A percentile compares a stretch with the other conserved stretches of the same genome.
phyloP scores from a whole-genome alignment of 2,797 vertebrate genomes.

The Rhabdomys pumilio region DNA sequence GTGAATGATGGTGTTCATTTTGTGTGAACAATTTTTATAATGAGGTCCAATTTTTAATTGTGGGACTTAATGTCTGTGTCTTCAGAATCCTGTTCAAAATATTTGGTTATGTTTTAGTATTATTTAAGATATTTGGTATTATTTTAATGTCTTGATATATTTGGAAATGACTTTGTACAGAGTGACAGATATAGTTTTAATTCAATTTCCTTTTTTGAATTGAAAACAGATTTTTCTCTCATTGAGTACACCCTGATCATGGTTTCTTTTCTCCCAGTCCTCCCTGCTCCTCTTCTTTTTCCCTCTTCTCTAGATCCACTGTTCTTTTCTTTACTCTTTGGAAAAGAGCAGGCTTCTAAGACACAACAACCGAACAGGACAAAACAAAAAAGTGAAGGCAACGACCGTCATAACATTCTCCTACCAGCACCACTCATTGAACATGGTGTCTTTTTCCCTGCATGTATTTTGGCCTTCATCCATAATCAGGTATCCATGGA shows the following conservation, averaged over 20 bases:
- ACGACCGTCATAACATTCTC: too few species aligned
- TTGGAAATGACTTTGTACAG: neutral
- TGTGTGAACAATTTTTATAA: neutral
- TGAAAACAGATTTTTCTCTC: neutral
- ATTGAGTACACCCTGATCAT: too few species aligned
- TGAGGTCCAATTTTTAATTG: neutral
- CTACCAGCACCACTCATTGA: neutral
- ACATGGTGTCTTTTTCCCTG: neutral
- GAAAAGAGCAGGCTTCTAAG: neutral
- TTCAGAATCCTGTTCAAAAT: neutral
- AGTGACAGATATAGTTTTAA: neutral
- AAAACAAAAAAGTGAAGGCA: neutral
- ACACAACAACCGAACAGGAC: neutral
- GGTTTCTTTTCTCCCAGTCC: too few species aligned
- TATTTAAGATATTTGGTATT: neutral
- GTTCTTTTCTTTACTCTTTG: neutral
- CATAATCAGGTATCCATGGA: neutral
- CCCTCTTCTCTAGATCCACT: neutral
- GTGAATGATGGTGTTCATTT: neutral
- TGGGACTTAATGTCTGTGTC: neutral
- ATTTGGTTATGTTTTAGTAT: neutral
- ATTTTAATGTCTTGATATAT: neutral
- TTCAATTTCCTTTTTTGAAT: neutral
- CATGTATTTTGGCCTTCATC: neutral
- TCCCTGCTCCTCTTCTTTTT: rapidly evolving